These are phyloP conservation scores for Toxotes lorentzi DNA, from an alignment of 2,797 vertebrate species.

Conservation along the genomic window DNA sequence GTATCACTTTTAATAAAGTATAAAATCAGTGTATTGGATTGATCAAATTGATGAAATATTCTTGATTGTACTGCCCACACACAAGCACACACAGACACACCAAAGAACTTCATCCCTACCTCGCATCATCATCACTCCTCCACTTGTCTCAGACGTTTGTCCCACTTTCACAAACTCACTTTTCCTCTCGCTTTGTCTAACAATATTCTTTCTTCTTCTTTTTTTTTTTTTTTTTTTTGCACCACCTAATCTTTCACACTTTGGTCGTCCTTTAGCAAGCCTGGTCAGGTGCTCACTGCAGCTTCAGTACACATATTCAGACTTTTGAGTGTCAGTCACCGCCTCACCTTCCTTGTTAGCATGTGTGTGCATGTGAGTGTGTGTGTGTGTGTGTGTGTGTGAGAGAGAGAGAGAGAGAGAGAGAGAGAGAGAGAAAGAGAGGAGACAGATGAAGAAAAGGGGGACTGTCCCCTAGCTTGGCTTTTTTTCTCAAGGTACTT, in stretches of 20 bases:
- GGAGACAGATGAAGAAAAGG: constrained; percentile 49
- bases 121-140: constrained; percentile 86
- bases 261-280: constrained; percentile 52
- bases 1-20: not conserved
- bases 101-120: constrained; percentile 82
- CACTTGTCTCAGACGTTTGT: constrained; percentile 75
- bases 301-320: constrained; percentile 60
- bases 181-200: constrained; percentile 56
- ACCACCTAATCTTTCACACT: constrained; percentile 47
- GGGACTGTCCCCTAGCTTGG: constrained; percentile 73
- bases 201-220: constrained; percentile 34
- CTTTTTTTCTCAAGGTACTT: constrained; percentile 75
- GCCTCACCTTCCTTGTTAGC: constrained; percentile 71
- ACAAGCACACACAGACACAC: constrained; percentile 20
- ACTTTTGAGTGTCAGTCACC: constrained; percentile 73
- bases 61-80: constrained; percentile 44
- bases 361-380: constrained; percentile 24
- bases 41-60: constrained; percentile 47
- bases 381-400: constrained; percentile 17
- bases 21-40: not conserved
- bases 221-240: constrained; percentile 28
- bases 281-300: constrained; percentile 59
- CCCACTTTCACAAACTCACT: constrained; percentile 81
- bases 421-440: constrained; percentile 26
- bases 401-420: constrained; percentile 16